These are phyloP conservation scores for Grantiella picta DNA, from an alignment of 2,113 vertebrate genomes.

Conservation along the genomic window DNA sequence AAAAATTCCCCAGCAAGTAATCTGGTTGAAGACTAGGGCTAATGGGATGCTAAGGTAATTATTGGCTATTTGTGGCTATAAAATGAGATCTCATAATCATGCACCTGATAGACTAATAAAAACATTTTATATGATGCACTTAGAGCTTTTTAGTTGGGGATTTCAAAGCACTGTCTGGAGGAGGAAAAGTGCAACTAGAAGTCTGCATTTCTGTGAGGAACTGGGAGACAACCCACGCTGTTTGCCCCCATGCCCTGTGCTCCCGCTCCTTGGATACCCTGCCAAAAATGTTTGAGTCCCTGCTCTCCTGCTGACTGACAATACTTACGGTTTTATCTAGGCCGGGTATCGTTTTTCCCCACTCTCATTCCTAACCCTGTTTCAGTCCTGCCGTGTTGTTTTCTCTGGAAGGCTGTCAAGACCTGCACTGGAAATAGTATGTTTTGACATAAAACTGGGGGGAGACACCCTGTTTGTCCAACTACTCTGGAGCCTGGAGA, in stretches of 20 bases:
- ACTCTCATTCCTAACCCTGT: not conserved
- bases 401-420: conserved; percentile 53
- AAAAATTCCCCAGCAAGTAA: not conserved
- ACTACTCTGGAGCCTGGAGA: conserved; percentile 17
- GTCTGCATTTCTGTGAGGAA: not conserved
- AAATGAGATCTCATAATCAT: conserved; percentile 16
- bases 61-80: conserved; percentile 41
- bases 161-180: conserved; percentile 9
- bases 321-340: conserved; percentile 17
- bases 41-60: conserved; percentile 48
- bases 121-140: conserved; percentile 40
- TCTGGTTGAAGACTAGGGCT: not conserved
- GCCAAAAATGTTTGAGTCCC: conserved; percentile 25
- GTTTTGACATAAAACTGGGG: conserved; percentile 6
- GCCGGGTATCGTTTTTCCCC: not conserved
- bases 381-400: conserved; percentile 31
- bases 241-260: not conserved
- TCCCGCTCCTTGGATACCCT: not conserved
- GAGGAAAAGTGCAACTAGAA: not conserved
- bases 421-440: not conserved
- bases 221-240: not conserved
- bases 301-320: conserved; percentile 29
- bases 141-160: conserved; percentile 6
- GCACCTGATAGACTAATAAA: conserved; percentile 51
- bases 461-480: conserved; percentile 28